A percentile compares a stretch with the other conserved stretches of the same genome.
These are phyloP conservation scores for Brotula barbata DNA, from an alignment of 2,797 vertebrate genomes.

Conservation along the genomic window DNA sequence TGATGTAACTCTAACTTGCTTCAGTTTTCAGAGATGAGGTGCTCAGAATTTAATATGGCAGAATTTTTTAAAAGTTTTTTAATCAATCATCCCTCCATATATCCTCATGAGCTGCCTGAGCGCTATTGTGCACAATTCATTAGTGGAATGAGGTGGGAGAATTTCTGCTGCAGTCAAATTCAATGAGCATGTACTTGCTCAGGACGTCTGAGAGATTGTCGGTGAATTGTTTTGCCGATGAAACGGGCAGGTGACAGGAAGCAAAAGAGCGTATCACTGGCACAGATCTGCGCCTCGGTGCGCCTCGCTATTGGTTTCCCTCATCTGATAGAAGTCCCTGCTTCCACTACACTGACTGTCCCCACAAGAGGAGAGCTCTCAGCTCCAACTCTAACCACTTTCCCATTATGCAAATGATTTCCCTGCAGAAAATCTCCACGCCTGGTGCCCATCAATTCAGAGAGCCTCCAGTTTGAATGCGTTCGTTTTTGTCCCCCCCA, in stretches of 20 bases:
- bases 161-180: conserved; percentile 36
- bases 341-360: conserved; percentile 69
- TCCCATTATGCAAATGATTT: conserved; percentile 80
- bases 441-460: conserved; percentile 75
- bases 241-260: conserved; percentile 62
- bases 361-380: conserved; percentile 70
- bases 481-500: conserved; percentile 24
- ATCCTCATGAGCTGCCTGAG: conserved; percentile 38
- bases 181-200: conserved; percentile 40
- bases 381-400: conserved; percentile 73
- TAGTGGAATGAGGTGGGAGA: conserved; percentile 41
- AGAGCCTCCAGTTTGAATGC: conserved; percentile 67
- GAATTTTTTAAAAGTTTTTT: no score
- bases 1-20: no score
- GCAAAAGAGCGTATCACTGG: conserved; percentile 42
- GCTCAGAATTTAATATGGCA: no score
- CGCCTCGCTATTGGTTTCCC: conserved; percentile 50
- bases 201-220: conserved; percentile 47
- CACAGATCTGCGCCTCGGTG: conserved; percentile 48
- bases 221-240: conserved; percentile 69
- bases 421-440: conserved; percentile 67
- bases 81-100: no score
- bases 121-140: conserved; percentile 51
- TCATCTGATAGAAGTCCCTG: conserved; percentile 62
- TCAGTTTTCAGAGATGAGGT: no score